Conservation (phyloP, 2,888 invertebrate genomes). For the Alviniconcha strummeri region DNA sequence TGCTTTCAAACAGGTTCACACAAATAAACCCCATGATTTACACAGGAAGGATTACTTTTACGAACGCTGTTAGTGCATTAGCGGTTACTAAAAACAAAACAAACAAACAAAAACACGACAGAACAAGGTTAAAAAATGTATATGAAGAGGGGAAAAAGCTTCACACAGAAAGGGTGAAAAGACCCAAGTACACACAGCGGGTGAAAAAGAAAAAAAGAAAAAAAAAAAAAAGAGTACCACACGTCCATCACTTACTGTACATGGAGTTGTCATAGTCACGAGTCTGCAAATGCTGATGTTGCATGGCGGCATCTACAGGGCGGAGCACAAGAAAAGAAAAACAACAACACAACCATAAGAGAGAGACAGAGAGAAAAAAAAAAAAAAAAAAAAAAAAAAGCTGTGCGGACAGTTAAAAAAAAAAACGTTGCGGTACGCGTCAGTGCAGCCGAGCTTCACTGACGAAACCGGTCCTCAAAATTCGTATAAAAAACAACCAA, state of each 20-base stretch:
- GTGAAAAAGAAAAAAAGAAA: background rate
- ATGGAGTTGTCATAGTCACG: constrained; percentile 25
- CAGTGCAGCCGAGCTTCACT: no score
- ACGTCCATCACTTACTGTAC: constrained; percentile 15
- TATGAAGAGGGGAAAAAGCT: background rate
- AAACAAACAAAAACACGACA: background rate
- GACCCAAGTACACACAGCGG: background rate
- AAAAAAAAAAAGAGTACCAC: background rate
- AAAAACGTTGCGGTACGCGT: no score
- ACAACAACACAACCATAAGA: background rate
- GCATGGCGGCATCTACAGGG: constrained; percentile 24
- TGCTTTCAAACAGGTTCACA: no score
- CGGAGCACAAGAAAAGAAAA: constrained; percentile 1
- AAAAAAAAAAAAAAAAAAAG: no score
- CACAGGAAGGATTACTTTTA: no score
- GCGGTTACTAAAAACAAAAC: background rate
- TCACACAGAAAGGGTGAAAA: background rate
- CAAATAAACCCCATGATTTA: no score
- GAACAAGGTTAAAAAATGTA: background rate
- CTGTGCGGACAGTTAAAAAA: no score
- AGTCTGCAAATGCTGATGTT: constrained; percentile 27
- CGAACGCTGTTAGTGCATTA: no score
- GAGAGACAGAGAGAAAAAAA: background rate
- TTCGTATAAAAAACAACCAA: no score
- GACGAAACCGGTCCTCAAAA: no score